Base-by-base conservation (phyloP, 2,797 vertebrate species). In the Pitangus sulphuratus region DNA sequence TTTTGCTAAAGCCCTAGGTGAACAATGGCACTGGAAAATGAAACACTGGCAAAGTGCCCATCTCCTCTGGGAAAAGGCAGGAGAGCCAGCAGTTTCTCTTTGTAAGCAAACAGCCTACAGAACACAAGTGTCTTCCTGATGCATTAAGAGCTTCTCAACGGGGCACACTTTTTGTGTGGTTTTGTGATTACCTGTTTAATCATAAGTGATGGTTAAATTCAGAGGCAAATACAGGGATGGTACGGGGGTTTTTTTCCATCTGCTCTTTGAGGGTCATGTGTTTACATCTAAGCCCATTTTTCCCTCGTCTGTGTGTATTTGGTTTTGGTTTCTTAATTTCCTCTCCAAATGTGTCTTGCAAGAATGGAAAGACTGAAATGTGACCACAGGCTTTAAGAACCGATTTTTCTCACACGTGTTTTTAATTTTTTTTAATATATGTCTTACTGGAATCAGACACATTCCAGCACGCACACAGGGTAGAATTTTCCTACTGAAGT, bases 11-110 rank as follows among this genome's bases (percentile, higher is more conserved):
- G 68, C 95, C 93, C 53, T 94, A 96, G 96, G 97, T 98, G 98
- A 98, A 98, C 96, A 97, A 97, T 97, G 92, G 90, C 95, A 92
- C 97, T 98, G 94, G 96, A 96, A 97, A 97, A 97, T 92, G 94
- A 97, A 97, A 96, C 89, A 53, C 90, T 98, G 98, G 98, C 97
- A 97, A 97, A 97, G 95, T 97, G 97, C 98, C 98, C 90, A 16
- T 95, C 84, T 98, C 97, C 97, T 93, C 94, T 97, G 97, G 97
- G 97, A 97, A 95, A 97, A 94, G 90, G 85, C 54, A 12, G 40
- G 95, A 94, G 57, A 96, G 81, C 83, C 65, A 48, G 94, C 95
- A 84, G 86, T 39, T 97, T 95, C 95, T 95, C 92, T 97, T 94
- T 97, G 91, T 93, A 96, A 97, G 96, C 96, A 97, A 96, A 97